Evolutionary conservation across 2,797 vertebrate genomes (phyloP), one percentile per base, ranked within the genome.

Genomic region (Rhodeus uyekii): DNA sequence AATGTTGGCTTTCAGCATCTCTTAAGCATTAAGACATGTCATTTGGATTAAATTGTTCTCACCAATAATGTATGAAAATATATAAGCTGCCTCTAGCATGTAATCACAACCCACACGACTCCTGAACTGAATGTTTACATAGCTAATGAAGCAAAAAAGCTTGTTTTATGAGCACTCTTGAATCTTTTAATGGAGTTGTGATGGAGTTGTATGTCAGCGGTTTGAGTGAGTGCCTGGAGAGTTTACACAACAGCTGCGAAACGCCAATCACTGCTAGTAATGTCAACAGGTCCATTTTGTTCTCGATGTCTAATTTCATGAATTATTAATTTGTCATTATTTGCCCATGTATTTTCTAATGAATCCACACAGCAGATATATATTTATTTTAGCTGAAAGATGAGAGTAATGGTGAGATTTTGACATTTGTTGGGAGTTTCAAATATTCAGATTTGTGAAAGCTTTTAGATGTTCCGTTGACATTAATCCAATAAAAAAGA

Each of bases 321-420:
- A 58, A 75, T 60, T 60, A 75, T 75, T 75, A 60, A 75, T 58
- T 58, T 75, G 36, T 42, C 53, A 58, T 58, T 19, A 60, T 75
- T 58, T 75, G 32, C 36, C 19, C 6, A 27, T 75, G 50, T 12
- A 39, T 39, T 58, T 27, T 42, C 53, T 19, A 39, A 39, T 75
- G 36, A 75, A 75, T 58, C 24, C 14, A 27, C 36, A 38, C n/a
- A 42, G 50, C 38, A 18, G 8, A 36, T 29, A 58, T 42, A 29
- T 9, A 24, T 53, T 38, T 24, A 24, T 55, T 34, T 39, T 27
- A 27, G 36, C 4, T 42, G n/a, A 42, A 27, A 53, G 71, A 53
- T 73, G 48, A 73, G 19, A 36, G 53, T 0, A 7, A 73, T 2
- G 0, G 13, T 14, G 69, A 36, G 19, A 36, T 18, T 36, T n/a